Conservation (phyloP, 2,888 invertebrate genomes). For the Sympetrum striolatum region DNA sequence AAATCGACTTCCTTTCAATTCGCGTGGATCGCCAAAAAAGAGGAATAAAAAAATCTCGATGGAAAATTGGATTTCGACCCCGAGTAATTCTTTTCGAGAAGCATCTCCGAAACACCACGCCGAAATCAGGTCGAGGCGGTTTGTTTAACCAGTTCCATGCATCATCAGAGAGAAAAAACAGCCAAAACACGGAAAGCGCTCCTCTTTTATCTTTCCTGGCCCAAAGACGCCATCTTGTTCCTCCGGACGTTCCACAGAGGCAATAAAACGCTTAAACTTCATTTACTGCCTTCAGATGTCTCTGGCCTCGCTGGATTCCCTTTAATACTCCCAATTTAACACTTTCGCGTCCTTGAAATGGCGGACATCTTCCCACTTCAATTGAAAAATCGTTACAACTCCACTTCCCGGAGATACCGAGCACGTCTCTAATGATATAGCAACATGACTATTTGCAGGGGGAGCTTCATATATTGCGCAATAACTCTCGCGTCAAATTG, state of each 20-base stretch:
- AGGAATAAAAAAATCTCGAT: background rate
- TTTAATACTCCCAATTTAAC: background rate
- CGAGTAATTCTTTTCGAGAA: background rate
- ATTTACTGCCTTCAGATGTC: slow-evolving; percentile 20
- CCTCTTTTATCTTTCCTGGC: background rate
- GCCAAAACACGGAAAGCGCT: background rate
- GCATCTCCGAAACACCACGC: background rate
- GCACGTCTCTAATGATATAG: too few relatives aligned
- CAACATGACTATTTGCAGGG: too few relatives aligned
- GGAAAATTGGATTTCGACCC: background rate
- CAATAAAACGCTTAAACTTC: background rate
- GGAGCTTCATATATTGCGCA: too few relatives aligned
- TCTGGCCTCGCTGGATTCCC: background rate
- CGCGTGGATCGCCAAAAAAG: background rate
- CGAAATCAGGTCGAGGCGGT: background rate
- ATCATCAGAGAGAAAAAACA: background rate
- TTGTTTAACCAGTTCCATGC: background rate
- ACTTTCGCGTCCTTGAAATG: background rate
- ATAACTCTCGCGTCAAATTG: too few relatives aligned
- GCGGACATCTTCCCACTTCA: background rate
- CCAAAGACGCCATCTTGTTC: background rate
- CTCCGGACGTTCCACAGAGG: background rate
- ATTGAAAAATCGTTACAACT: too few relatives aligned
- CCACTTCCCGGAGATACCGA: too few relatives aligned
- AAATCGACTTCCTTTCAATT: too few relatives aligned